Percentiles rank a stretch among this genome's conserved stretches.
Evolutionary conservation across 2,113 vertebrate genomes (phyloP).

Genomic region (Oncorhynchus tshawytscha): DNA sequence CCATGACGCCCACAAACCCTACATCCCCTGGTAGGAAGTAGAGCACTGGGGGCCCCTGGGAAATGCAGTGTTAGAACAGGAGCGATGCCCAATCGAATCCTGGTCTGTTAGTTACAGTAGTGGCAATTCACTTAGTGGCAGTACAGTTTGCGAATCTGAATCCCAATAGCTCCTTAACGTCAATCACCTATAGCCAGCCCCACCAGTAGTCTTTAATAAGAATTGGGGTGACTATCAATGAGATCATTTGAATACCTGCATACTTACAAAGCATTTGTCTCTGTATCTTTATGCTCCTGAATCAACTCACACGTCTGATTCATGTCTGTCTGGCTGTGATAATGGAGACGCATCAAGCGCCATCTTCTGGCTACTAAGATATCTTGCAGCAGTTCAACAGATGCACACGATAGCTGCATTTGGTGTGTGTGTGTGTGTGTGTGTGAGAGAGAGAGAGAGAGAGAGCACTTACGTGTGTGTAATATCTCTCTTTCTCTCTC

Average conservation of each 20-base stretch:
- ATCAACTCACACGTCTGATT: too few relatives aligned
- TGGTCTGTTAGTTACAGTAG: too few relatives aligned
- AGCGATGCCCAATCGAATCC: not conserved
- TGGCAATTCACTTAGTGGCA: too few relatives aligned
- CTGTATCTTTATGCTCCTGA: too few relatives aligned
- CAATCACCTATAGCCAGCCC: too few relatives aligned
- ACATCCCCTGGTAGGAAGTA: not conserved
- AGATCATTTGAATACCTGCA: too few relatives aligned
- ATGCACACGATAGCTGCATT: not conserved
- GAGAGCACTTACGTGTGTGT: not conserved
- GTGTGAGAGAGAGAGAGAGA: too few relatives aligned
- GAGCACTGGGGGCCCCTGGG: not conserved
- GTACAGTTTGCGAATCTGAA: too few relatives aligned
- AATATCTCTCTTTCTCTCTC: not conserved
- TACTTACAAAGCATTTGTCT: too few relatives aligned
- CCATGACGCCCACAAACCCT: slow-evolving; percentile 50
- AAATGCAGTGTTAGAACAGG: not conserved
- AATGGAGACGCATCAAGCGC: slow-evolving; percentile 1
- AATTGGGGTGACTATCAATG: too few relatives aligned
- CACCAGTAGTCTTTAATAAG: too few relatives aligned
- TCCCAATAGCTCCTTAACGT: too few relatives aligned
- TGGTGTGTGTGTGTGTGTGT: not conserved
- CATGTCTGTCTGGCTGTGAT: not conserved
- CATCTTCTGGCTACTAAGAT: slow-evolving; percentile 42
- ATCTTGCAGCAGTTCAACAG: slow-evolving; percentile 14